Conservation (phyloP, 2,113 vertebrate species). For the Helogale parvula region DNA sequence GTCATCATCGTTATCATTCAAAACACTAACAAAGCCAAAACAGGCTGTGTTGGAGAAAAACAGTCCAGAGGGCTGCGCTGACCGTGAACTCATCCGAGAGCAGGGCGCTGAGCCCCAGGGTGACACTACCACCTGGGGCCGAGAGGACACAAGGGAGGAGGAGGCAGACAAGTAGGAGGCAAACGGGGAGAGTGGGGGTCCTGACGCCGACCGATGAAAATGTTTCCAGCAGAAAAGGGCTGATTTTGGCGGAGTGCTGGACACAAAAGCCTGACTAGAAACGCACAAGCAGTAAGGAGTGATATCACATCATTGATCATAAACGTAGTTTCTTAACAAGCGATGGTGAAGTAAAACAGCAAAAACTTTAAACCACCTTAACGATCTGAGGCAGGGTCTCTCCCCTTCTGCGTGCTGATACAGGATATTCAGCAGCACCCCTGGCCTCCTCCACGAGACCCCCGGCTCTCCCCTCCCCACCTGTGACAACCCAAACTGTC, state of each 20-base stretch:
- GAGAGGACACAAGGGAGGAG: background rate
- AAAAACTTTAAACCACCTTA: background rate
- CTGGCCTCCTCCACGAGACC: background rate
- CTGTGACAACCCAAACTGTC: background rate
- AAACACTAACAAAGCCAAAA: constrained; percentile 39
- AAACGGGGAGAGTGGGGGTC: background rate
- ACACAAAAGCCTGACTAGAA: background rate
- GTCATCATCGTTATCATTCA: background rate
- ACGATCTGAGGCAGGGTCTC: background rate
- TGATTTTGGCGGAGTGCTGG: background rate
- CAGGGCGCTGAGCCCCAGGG: background rate
- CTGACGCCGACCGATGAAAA: background rate
- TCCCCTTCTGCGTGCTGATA: background rate
- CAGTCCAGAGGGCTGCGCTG: background rate
- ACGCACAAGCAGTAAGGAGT: background rate
- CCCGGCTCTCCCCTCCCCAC: too few relatives aligned
- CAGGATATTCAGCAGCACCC: background rate
- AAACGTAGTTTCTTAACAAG: background rate
- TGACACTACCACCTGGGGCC: background rate
- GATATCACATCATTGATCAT: background rate
- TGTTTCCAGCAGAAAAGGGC: background rate
- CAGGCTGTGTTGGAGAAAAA: background rate
- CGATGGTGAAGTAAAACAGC: background rate
- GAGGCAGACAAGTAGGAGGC: background rate
- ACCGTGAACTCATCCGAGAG: background rate